Base-by-base conservation (phyloP, 2,113 vertebrate genomes). In the Cardinalis cardinalis region DNA sequence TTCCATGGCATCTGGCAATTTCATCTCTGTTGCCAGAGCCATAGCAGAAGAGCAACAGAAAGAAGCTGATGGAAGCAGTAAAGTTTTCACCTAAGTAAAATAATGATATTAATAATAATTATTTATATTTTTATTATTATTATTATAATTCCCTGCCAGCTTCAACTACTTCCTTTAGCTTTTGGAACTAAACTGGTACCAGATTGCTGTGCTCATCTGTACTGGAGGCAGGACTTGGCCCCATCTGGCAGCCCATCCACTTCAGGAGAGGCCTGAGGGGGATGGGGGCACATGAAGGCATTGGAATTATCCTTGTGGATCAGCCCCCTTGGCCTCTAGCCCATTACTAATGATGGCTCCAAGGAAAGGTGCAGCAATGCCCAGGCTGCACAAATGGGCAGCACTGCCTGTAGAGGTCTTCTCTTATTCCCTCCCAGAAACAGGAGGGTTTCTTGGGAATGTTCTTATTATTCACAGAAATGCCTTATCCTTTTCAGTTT, bases 311-410 rank as follows among this genome's bases (percentile, higher is more conserved):
- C 71, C 16, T 24, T 34, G 36, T 68, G 86, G 34, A 55, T 68
- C 52, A 70, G 48, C 12, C 5, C 8, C 25, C 51, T 51, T 0
- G 0, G 10, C n/a, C 48, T 16, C 25, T 15, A 41, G 43, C 61
- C 38, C 17, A 7, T 51, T 13, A 9, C 9, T 63, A 23, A 8
- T 2, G 5, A 23, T 32, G 38, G 6, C 29, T 87, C 44, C 41
- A 53, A 68, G 70, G 25, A 41, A 52, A 40, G 56, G 29, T 40
- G 28, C 41, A 53, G 78, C 56, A 66, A 59, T 66, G 48, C 48
- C 59, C 6, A 13, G 51, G 25, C 25, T 56, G 51, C n/a, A 29
- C 56, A 61, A 48, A 31, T 44, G 55, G 51, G 40, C 58, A 40
- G 74, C 0, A 1, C 12, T 86, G 64, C 55, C n/a, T 2, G 0